Percentiles rank a stretch among this genome's conserved stretches.
Conservation (phyloP, 35 echinoderm and acorn worm species). For the Heliocidaris erythrogramma region DNA sequence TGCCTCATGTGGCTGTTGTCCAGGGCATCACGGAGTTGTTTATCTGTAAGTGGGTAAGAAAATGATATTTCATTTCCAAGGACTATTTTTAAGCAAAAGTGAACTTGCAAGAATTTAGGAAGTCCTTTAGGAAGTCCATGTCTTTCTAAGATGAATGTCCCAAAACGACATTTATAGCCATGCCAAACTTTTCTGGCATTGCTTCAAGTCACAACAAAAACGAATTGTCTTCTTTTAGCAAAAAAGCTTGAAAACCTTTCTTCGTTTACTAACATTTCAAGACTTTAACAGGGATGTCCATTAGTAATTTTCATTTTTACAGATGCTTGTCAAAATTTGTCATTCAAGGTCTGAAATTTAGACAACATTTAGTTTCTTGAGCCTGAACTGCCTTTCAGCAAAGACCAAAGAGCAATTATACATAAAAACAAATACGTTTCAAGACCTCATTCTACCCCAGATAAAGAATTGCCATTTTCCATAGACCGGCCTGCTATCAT, state of each 20-base stretch:
- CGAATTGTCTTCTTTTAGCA: too few species aligned
- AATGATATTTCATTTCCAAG: background rate
- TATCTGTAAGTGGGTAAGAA: background rate
- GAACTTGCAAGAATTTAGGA: background rate
- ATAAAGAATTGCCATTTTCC: background rate
- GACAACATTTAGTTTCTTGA: too few species aligned
- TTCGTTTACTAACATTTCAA: too few species aligned
- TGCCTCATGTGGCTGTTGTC: slow-evolving; percentile 7
- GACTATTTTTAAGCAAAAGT: background rate
- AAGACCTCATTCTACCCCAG: background rate
- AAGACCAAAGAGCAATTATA: background rate
- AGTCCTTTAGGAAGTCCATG: background rate
- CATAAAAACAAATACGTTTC: background rate
- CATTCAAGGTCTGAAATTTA: too few species aligned
- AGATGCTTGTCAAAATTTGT: too few species aligned
- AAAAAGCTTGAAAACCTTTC: too few species aligned
- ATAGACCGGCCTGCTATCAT: background rate
- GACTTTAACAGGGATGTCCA: too few species aligned
- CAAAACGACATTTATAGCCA: too few species aligned
- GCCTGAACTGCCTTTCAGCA: background rate
- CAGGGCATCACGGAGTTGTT: slow-evolving; percentile 2
- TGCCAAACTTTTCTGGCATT: too few species aligned
- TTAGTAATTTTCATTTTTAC: too few species aligned
- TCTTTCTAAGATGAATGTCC: background rate
- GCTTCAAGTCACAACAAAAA: too few species aligned